These are phyloP conservation scores for Ceraclea dissimilis DNA, from an alignment of 2,888 invertebrate genomes.

Conservation along the genomic window DNA sequence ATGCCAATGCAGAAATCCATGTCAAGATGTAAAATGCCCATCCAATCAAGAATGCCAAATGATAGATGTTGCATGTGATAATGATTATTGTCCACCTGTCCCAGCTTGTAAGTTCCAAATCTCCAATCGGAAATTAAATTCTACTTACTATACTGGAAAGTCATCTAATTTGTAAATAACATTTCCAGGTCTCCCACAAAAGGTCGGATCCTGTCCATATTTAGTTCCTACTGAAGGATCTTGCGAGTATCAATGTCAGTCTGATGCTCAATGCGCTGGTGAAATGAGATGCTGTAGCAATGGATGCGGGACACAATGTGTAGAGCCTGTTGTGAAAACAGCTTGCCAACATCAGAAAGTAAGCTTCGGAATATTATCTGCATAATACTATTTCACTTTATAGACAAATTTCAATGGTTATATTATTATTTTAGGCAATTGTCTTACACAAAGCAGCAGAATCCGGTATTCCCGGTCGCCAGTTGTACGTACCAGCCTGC, in stretches of 20 bases:
- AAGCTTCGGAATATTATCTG: background rate
- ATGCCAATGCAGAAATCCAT: constrained; percentile 77
- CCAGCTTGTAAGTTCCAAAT: constrained; percentile 63
- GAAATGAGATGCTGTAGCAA: constrained; percentile 75
- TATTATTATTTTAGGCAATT: constrained; percentile 33
- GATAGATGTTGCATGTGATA: constrained; percentile 78
- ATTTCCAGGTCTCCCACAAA: constrained; percentile 52
- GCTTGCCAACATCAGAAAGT: constrained; percentile 61
- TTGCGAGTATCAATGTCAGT: constrained; percentile 71
- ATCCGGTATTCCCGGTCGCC: constrained; percentile 66
- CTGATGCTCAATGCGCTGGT: constrained; percentile 67
- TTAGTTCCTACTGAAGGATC: constrained; percentile 61
- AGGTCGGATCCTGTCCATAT: constrained; percentile 77
- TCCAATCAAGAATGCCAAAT: constrained; percentile 67
- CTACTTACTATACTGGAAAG: background rate
- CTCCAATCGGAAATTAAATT: background rate
- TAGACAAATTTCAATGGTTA: background rate
- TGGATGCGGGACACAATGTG: constrained; percentile 79
- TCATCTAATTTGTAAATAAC: too few relatives aligned
- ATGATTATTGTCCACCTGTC: constrained; percentile 78
- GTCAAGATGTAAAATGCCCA: constrained; percentile 58
- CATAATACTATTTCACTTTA: background rate
- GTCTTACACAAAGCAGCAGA: constrained; percentile 58
- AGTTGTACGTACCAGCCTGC: constrained; percentile 69
- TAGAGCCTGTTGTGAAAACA: constrained; percentile 63